Evolutionary conservation across 2,888 invertebrate genomes (phyloP), one percentile per base, ranked within the genome.

Genomic region (Tinea pellionella): DNA sequence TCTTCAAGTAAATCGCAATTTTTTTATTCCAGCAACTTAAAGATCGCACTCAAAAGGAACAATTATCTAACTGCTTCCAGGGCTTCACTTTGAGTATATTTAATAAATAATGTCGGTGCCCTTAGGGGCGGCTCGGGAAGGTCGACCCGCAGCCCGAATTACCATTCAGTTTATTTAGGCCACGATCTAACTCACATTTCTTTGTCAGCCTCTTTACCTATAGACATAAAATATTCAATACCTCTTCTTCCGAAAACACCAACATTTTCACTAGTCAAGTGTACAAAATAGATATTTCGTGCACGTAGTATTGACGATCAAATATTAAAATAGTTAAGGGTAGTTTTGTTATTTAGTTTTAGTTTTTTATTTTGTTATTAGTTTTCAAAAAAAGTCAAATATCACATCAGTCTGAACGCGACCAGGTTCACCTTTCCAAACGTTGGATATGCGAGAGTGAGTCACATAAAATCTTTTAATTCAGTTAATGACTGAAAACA

Each of bases 131-230:
- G 30, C 18, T 65, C 63, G 72, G 75, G 69, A 64, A 66, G 69
- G 68, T 69, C 66, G 67, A 64, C 63, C 66, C 64, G 43, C n/a
- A 59, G 32, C 42, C n/a, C 63, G 67, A 67, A 66, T 69, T 72
- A 72, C 73, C 67, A 66, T 71, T 72, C 63, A 68, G 79, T 83
- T 84, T 83, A 80, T 82, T 79, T 82, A 83, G 80, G 80, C 73
- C 66, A 67, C 77, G 77, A 76, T 77, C 77, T 77, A 75, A 75
- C 79, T 79, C 79, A 73, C 79, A 80, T 81, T 82, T 83, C 84
- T 83, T 84, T 83, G 83, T 82, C 74, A 75, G 80, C 75, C 81
- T 80, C 78, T 80, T 80, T 79, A 79, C 80, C 80, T 67, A 72
- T 53, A 19, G 58, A n/a, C 72, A 81, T 85, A 80, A 83, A 84